Base-by-base conservation (phyloP, 2,797 vertebrate species). In the Spondyliosoma cantharus region DNA sequence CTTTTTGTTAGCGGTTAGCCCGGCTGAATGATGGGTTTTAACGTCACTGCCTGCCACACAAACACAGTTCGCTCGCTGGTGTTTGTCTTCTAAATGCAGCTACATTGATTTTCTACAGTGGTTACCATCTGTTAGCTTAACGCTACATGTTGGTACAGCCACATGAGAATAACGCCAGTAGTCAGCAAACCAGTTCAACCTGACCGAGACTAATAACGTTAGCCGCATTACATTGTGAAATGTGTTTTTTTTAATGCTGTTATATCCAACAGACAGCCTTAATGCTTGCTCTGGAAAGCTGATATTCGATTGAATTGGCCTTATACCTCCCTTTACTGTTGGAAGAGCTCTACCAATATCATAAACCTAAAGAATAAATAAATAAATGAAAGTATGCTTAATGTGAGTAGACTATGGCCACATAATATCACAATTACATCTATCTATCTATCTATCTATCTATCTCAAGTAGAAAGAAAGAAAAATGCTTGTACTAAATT, bases 1-100 rank as follows among this genome's bases (percentile, higher is more conserved):
- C 78, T 83, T 63, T 67, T 48, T 68, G 83, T 87, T 93, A 92
- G 90, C 92, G 24, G 77, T 78, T 93, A 93, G 90, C 90, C 42
- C 61, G 6, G 60, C 74, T 82, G 66, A 9, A 16, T 65, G 76
- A 50, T 76, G 74, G 74, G 8, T 3, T 76, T 43, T 17, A 58
- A 42, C 61, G 50, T 25, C 49, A 3, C 52, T 17, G 65, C 6
- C 29, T 17, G 6, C 2, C 57, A 14, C 43, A 42, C 60, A 11
- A 53, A 19, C 50, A 56, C 59, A 32, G 24, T 11, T 13, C 32
- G 20, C 50, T 32, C 7, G 29, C 50, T 42, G 1, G 3, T 29
- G 14, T 74, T 59, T 60, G 27, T 16, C 27, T 42, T 57, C 0
- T 12, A 3, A 32, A 8, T 25, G 42, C 3, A n/a, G 29, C 9